Percentiles rank a stretch among this genome's conserved stretches.
Evolutionary conservation across 1,140 invertebrate genomes (phyloP).

Genomic region (Apocrypta bakeri): DNA sequence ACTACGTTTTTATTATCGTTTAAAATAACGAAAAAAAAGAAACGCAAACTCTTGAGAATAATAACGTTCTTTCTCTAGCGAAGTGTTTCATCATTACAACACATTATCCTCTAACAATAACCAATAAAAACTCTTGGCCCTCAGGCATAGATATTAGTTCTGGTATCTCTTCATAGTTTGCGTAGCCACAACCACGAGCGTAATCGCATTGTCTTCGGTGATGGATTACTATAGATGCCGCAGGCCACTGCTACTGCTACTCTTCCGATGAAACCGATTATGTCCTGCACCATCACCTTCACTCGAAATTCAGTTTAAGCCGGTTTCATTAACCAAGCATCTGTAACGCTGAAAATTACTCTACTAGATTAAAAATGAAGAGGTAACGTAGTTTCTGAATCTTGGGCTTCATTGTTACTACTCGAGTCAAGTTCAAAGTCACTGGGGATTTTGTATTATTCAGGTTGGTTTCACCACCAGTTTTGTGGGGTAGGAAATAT

Average conservation of each 20-base stretch:
- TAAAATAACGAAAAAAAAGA: no score
- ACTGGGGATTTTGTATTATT: conserved; percentile 4
- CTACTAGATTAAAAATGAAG: background rate
- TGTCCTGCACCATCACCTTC: background rate
- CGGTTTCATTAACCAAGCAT: conserved; percentile 46
- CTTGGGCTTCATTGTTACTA: background rate
- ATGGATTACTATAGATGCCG: conserved; percentile 55
- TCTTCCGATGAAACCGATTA: conserved; percentile 51
- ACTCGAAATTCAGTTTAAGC: conserved; percentile 42
- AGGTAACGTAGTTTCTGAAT: background rate
- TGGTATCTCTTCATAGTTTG: conserved; percentile 46
- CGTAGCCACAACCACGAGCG: conserved; percentile 25
- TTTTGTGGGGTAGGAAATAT: background rate
- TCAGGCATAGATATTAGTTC: conserved; percentile 18
- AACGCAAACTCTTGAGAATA: no score
- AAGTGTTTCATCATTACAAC: no score
- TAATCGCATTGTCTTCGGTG: conserved; percentile 60
- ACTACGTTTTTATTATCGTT: no score
- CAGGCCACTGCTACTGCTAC: background rate
- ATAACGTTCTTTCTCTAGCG: no score
- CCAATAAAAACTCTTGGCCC: background rate
- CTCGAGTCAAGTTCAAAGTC: background rate
- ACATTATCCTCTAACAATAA: background rate
- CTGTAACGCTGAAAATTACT: background rate
- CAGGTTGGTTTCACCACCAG: background rate